These are phyloP conservation scores for Enteromius viviparus DNA, from an alignment of 2,797 vertebrate species.

Conservation along the genomic window DNA sequence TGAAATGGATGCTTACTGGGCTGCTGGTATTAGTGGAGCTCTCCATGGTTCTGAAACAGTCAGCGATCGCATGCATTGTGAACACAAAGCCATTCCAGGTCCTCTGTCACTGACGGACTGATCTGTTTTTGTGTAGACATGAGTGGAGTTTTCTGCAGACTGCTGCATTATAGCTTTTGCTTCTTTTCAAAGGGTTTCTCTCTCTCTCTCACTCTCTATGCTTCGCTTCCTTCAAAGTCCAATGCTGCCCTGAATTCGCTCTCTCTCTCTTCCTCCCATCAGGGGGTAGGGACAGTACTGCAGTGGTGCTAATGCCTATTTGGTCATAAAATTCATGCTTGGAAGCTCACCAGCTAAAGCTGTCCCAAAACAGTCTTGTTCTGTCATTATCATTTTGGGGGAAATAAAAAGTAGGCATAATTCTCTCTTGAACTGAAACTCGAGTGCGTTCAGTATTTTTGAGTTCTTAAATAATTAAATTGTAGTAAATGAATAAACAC, in stretches of 20 bases:
- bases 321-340: constrained; percentile 47
- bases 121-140: constrained; percentile 28
- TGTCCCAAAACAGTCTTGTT: constrained; percentile 32
- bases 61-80: neutral
- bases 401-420: neutral
- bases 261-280: constrained; percentile 33
- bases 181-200: constrained; percentile 42
- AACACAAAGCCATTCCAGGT: neutral
- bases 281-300: constrained; percentile 54
- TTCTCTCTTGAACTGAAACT: neutral
- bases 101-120: constrained; percentile 39
- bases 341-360: constrained; percentile 42
- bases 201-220: constrained; percentile 1
- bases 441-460: neutral
- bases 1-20: constrained; percentile 20
- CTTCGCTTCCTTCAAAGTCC: constrained; percentile 35
- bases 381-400: constrained; percentile 5
- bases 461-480: neutral
- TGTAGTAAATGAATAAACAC: neutral
- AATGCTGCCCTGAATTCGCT: constrained; percentile 39
- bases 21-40: constrained; percentile 4
- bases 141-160: constrained; percentile 38
- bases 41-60: constrained; percentile 47
- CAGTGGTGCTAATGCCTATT: constrained; percentile 53
- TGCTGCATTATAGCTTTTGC: constrained; percentile 48